Percentiles rank a stretch among this genome's conserved stretches.
Conservation (phyloP, 2,888 invertebrate species). For the Altica lythri region DNA sequence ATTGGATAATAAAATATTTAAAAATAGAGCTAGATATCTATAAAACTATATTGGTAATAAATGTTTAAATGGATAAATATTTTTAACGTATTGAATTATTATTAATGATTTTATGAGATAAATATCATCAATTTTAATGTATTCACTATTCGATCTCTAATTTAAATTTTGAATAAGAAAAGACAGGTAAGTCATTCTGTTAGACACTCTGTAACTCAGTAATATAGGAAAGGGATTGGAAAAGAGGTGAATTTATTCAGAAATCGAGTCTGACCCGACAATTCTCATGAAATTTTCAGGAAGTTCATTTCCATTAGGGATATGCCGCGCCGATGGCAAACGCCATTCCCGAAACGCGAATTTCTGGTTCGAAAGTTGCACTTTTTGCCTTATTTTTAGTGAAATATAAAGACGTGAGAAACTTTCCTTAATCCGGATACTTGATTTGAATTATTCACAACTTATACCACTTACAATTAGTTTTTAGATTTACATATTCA, state of each 20-base stretch:
- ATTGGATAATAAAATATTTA: slow-evolving; percentile 12
- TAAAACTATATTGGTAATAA: too few species aligned
- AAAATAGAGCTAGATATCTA: too few species aligned
- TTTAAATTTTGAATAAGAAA: too few species aligned
- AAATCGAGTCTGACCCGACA: slow-evolving; percentile 18
- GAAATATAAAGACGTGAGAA: slow-evolving; percentile 14
- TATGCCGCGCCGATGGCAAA: slow-evolving; percentile 4
- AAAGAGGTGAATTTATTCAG: slow-evolving; percentile 14
- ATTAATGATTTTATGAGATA: too few species aligned
- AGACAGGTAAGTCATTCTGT: neutral
- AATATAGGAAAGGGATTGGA: slow-evolving; percentile 9
- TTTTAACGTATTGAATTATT: too few species aligned
- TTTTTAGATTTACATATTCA: slow-evolving; percentile 4
- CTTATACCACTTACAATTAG: slow-evolving; percentile 10
- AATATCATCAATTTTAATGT: too few species aligned
- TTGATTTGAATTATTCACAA: slow-evolving; percentile 11
- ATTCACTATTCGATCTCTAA: too few species aligned
- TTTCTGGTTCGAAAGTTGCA: slow-evolving; percentile 9
- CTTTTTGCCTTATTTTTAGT: slow-evolving; percentile 6
- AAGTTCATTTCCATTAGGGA: slow-evolving; percentile 17
- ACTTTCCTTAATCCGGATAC: slow-evolving; percentile 6
- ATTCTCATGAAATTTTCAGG: slow-evolving; percentile 21
- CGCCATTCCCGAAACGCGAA: slow-evolving; percentile 6
- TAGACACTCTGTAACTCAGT: neutral
- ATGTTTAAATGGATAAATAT: slow-evolving; percentile 3